These are phyloP conservation scores for Bubo bubo DNA, from an alignment of 2,113 vertebrate genomes.

Conservation along the genomic window DNA sequence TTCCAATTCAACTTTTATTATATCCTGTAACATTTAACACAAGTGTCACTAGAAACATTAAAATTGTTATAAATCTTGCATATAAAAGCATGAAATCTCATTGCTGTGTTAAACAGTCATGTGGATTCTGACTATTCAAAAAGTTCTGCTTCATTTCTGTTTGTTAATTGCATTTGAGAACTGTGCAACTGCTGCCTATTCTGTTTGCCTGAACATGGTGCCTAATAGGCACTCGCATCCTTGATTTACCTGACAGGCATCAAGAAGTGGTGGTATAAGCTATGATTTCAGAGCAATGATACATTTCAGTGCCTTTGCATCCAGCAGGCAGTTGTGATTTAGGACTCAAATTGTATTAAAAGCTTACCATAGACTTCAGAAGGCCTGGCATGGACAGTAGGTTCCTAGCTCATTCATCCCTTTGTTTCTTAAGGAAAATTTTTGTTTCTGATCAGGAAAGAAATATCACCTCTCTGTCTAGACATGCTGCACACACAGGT, in stretches of 20 bases:
- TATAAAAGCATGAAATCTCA: neutral
- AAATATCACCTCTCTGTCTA: neutral
- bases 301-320: neutral
- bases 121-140: neutral
- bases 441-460: neutral
- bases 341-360: neutral
- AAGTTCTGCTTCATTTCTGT: constrained; percentile 38
- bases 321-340: neutral
- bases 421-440: neutral
- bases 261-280: neutral
- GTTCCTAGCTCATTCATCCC: neutral
- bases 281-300: neutral
- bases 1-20: neutral
- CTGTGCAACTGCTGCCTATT: neutral
- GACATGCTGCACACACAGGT: neutral
- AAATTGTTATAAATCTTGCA: neutral
- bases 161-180: constrained; percentile 16
- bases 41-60: neutral
- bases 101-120: neutral
- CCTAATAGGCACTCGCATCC: neutral
- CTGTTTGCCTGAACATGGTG: neutral
- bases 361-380: neutral
- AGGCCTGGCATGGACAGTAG: neutral
- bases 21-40: neutral
- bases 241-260: neutral